These are phyloP conservation scores for Astyanax mexicanus DNA, from an alignment of 2,797 vertebrate genomes.

Conservation along the genomic window DNA sequence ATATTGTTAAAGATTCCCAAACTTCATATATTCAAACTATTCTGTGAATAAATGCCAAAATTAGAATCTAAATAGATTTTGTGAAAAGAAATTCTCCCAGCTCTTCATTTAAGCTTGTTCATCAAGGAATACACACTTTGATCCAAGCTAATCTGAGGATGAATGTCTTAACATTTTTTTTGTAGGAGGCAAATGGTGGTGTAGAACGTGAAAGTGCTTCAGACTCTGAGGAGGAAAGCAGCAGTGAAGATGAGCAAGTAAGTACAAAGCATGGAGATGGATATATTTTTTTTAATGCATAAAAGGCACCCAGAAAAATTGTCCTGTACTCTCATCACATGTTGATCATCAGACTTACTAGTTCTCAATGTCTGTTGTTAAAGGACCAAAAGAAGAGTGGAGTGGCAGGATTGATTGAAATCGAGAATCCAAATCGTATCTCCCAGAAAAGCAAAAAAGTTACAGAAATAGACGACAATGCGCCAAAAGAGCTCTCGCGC, in stretches of 20 bases:
- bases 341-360: neutral
- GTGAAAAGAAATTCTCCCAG: no score
- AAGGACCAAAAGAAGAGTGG: conserved; percentile 78
- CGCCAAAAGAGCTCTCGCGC: conserved; percentile 80
- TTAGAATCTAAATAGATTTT: no score
- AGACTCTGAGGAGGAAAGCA: conserved; percentile 81
- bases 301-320: neutral
- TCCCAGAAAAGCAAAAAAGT: conserved; percentile 84
- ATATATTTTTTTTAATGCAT: neutral
- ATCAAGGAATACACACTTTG: no score
- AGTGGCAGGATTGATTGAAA: conserved; percentile 84
- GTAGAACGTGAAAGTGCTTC: conserved; percentile 69
- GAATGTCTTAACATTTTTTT: conserved; percentile 1
- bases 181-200: conserved; percentile 74
- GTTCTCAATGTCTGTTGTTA: conserved; percentile 1
- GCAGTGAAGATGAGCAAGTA: conserved; percentile 77
- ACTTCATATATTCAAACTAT: no score
- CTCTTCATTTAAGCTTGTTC: no score
- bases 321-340: neutral
- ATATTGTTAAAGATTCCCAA: no score
- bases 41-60: no score
- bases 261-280: neutral
- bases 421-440: conserved; percentile 84
- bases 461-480: conserved; percentile 71
- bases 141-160: no score